Evolutionary conservation across 2,888 invertebrate species (phyloP).

Genomic region (Yponomeuta sedellus): DNA sequence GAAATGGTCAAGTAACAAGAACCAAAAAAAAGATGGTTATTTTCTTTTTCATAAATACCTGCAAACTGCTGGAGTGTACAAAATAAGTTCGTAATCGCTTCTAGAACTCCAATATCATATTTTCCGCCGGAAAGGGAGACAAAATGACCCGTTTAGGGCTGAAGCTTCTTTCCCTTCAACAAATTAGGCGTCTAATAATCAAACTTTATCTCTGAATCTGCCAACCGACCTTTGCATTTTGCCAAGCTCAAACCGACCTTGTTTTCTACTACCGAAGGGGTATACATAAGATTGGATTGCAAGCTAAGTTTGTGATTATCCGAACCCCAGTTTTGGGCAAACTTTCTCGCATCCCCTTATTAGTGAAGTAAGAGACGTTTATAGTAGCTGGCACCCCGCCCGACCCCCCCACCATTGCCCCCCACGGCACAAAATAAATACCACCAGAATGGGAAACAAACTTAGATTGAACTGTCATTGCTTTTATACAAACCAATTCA

Average conservation of each 20-base stretch:
- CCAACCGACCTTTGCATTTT: not conserved
- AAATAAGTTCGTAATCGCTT: not conserved
- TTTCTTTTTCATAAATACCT: no score
- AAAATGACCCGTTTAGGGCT: slow-evolving; percentile 2
- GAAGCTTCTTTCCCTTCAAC: not conserved
- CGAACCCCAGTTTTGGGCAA: not conserved
- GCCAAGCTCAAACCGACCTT: not conserved
- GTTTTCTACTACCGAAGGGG: not conserved
- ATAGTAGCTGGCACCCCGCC: slow-evolving; percentile 4
- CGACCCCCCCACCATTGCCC: not conserved
- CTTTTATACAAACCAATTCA: no score
- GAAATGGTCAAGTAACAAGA: no score
- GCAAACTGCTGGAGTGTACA: no score
- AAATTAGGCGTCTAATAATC: slow-evolving; percentile 6
- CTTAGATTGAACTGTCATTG: no score
- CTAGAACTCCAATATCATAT: not conserved
- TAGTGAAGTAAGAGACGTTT: slow-evolving; percentile 3
- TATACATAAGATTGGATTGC: not conserved
- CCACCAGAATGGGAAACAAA: slow-evolving; percentile 3
- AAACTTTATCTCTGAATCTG: not conserved
- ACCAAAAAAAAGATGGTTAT: no score
- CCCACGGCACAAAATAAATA: not conserved
- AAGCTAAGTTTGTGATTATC: not conserved
- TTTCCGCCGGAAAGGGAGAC: not conserved
- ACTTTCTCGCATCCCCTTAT: not conserved